A percentile compares a stretch with the other conserved stretches of the same genome.
These are phyloP conservation scores for Achlya flavicornis DNA, from an alignment of 2,888 invertebrate species.

Conservation along the genomic window DNA sequence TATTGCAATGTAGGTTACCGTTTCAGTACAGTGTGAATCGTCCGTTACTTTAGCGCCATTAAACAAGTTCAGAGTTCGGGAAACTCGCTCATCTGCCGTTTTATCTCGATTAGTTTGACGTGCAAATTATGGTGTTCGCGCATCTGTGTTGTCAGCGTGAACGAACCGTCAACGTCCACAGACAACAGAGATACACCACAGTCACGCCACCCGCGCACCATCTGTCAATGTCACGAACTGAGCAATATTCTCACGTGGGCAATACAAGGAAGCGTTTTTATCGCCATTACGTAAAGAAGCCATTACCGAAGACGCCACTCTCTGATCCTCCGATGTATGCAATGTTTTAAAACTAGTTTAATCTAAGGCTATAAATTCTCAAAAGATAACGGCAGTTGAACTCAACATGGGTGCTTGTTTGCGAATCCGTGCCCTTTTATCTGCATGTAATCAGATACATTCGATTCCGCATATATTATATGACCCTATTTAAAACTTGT, in stretches of 20 bases:
- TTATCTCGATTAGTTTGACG: constrained; percentile 51
- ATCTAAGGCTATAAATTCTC: constrained; percentile 73
- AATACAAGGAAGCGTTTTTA: constrained; percentile 70
- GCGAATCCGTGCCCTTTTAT: constrained; percentile 68
- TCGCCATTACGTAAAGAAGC: constrained; percentile 66
- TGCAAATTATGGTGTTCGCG: constrained; percentile 52
- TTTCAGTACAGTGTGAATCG: background rate
- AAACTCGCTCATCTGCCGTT: constrained; percentile 46
- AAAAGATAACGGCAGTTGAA: constrained; percentile 69
- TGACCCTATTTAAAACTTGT: constrained; percentile 22
- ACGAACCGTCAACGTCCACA: constrained; percentile 39
- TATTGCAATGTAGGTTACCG: background rate
- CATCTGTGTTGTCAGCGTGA: constrained; percentile 33
- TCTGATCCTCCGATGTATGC: constrained; percentile 51
- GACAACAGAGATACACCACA: constrained; percentile 30
- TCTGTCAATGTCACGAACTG: constrained; percentile 67
- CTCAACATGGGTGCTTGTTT: constrained; percentile 64
- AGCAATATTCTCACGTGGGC: constrained; percentile 66
- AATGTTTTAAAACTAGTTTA: constrained; percentile 53
- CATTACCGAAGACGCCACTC: constrained; percentile 62
- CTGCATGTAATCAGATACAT: constrained; percentile 56
- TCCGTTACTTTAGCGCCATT: background rate
- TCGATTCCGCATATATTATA: constrained; percentile 43
- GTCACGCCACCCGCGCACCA: constrained; percentile 50
- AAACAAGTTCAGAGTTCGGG: constrained; percentile 40